Evolutionary conservation across 2,113 vertebrate genomes (phyloP), one percentile per base, ranked within the genome.

Genomic region (Saccopteryx bilineata): DNA sequence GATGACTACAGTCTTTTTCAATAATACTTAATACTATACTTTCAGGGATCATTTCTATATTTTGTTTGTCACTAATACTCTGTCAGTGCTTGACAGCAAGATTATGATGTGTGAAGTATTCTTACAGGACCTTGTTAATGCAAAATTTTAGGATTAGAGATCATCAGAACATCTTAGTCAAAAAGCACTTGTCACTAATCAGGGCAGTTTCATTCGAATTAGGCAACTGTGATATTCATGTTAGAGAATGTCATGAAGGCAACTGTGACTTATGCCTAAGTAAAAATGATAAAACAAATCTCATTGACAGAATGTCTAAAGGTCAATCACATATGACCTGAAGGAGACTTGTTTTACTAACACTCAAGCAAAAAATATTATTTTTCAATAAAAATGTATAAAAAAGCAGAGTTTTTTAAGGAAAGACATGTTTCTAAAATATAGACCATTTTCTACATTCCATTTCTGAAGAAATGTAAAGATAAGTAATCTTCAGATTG

Each of bases 141-240:
- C 26, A 15, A 28, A 82, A 68, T 91, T 96, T 97, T 71, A 83
- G 69, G 39, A 89, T 48, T 85, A 75, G 94, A 89, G 85, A 95
- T 96, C 91, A 97, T 97, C 93, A 96, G 95, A 95, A 86, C 63
- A 93, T 94, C 97, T 94, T 95, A 60, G 87, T 95, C 86, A 86
- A 96, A 97, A 82, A 96, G 88, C 86, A 96, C 97, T 97, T 94
- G 93, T 79, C 82, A 85, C 48, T 93, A 96, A 97, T 97, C 95
- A 97, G 93, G 58, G 79, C 69, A 65, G 33, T 95, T 96, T 81
- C 54, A 74, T 91, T 46, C 5, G n/a, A 92, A 93, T 96, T 91
- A 96, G 81, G 66, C 74, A 96, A 91, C 87, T 95, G 69, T 96
- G 91, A 89, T 79, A 90, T 75, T 94, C 94, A 58, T 26, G 23